Conservation (phyloP, 2,113 vertebrate species). For the Chaenocephalus aceratus region DNA sequence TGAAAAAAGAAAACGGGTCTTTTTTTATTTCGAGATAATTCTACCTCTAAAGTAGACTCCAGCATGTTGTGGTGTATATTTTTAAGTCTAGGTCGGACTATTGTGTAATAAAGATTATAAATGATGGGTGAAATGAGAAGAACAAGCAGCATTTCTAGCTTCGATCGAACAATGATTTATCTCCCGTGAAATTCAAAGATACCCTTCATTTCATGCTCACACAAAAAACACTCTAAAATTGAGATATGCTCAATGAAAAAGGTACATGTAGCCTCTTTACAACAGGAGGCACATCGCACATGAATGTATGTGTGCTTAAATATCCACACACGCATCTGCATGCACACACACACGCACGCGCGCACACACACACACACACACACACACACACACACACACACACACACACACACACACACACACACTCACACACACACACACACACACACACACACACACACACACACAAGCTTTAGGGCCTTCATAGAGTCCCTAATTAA, state of each 20-base stretch:
- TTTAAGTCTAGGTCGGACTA: not conserved
- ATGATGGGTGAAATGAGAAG: not conserved
- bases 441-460: conserved; percentile 34
- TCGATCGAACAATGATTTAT: conserved; percentile 15
- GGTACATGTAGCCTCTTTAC: not conserved
- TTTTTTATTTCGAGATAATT: conserved; percentile 53
- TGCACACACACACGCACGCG: not conserved
- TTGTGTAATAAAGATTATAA: not conserved
- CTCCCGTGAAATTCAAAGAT: conserved; percentile 15
- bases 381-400: conserved; percentile 16
- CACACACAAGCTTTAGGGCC: conserved; percentile 69
- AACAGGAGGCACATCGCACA: not conserved
- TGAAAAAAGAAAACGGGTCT: conserved; percentile 22
- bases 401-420: not conserved
- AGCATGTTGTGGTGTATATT: not conserved
- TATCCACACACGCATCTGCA: conserved; percentile 13
- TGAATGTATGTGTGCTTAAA: no score
- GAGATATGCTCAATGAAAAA: not conserved
- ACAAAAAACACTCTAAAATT: not conserved
- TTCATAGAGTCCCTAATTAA: conserved; percentile 92
- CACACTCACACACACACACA: conserved; percentile 18
- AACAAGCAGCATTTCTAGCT: not conserved
- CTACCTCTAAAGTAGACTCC: conserved; percentile 6
- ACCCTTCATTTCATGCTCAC: not conserved
- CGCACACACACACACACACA: conserved; percentile 4